Evolutionary conservation across 2,797 vertebrate species (phyloP), one percentile per base, ranked within the genome.

Genomic region (Erpetoichthys calabaricus): DNA sequence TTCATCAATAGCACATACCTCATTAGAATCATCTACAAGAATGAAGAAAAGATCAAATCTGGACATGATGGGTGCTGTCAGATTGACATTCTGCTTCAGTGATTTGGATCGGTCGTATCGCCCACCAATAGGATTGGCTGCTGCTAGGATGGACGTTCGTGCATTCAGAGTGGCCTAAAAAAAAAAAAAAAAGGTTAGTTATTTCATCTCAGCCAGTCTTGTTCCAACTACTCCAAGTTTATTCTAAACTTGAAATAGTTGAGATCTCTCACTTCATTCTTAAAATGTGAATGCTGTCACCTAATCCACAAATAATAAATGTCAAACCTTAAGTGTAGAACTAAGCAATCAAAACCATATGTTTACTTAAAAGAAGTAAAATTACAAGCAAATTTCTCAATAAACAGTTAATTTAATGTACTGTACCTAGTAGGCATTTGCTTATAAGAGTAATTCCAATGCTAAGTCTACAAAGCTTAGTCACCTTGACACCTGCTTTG

Each of bases 31-130:
- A 56, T 99, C 96, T 74, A 99, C 94, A 65, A 99, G 86, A 74
- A 99, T 94, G 80, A 99, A 99, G 81, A 99, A 99, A 63, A 99
- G 93, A 80, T 98, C 96, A 50, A 99, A 99, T 64, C 96, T 87
- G 57, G 94, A 97, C 95, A 98, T 99, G 74, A 98, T 97, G 58
- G 96, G 96, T n/a, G 96, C 92, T 0, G 82, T 81, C 64, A 99
- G 76, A 75, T 94, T 98, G 64, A 99, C 82, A 52, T 99, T 99
- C 74, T 99, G 94, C 72, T 98, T 99, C 73, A 99, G 78, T 1
- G 94, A 98, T 75, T 96, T 98, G 63, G 95, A 85, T 69, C 96
- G 87, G 72, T 99, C 94, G 53, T 99, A 99, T 60, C 90, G 90
- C 3, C 96, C 96, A 0, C 81, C 68, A 5, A 97, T 76, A 0